phyloP scores from a whole-genome alignment of 2,113 vertebrate genomes.

The Vidua chalybeata region DNA sequence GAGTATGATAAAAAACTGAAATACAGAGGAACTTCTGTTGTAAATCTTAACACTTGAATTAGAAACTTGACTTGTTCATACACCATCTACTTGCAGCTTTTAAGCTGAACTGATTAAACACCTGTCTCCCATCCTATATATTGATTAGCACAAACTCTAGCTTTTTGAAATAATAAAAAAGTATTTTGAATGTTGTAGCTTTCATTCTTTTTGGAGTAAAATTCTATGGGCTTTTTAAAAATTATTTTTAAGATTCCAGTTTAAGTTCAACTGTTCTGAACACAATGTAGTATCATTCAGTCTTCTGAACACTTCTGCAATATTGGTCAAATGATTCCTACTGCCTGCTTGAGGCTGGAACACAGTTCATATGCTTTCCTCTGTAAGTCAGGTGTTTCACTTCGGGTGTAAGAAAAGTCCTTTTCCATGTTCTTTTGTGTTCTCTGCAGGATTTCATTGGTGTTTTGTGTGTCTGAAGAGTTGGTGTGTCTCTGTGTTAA shows the following conservation, averaged over 20 bases:
- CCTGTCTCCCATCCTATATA: background rate
- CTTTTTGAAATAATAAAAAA: background rate
- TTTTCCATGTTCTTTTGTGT: background rate
- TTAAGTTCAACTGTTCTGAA: background rate
- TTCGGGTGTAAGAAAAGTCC: background rate
- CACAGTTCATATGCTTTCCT: background rate
- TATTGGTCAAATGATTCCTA: background rate
- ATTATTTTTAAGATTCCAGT: background rate
- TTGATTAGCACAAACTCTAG: background rate
- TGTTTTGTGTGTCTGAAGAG: background rate
- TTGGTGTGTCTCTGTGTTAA: background rate
- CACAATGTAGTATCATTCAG: background rate
- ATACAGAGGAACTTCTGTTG: background rate
- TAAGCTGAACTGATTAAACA: background rate
- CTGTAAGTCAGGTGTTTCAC: background rate
- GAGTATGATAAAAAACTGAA: background rate
- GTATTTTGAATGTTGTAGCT: background rate
- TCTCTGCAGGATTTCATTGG: background rate
- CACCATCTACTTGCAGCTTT: background rate
- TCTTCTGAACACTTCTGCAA: background rate
- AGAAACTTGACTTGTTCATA: background rate
- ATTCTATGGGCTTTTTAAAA: rapidly evolving
- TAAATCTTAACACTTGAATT: background rate
- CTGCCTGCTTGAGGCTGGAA: background rate
- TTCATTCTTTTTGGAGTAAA: background rate